Evolutionary conservation across 2,888 invertebrate genomes (phyloP).

Genomic region (Adelognathus sp.): DNA sequence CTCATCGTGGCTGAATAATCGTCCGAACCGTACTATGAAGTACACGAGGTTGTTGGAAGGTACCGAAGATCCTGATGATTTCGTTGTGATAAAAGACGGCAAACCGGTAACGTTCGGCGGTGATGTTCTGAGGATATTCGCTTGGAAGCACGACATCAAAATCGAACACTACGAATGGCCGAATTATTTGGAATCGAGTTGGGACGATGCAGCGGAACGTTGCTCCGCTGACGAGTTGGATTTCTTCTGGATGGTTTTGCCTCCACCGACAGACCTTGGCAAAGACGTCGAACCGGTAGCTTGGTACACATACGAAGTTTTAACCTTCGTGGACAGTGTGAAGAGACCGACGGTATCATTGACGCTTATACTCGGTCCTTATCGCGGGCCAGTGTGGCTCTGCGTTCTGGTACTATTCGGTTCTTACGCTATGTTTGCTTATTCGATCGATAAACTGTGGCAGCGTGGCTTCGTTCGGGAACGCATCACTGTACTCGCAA

Average conservation of each 20-base stretch:
- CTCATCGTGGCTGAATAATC: no score
- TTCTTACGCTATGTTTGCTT: slow-evolving; percentile 11
- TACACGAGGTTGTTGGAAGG: background rate
- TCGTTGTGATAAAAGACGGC: background rate
- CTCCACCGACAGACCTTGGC: background rate
- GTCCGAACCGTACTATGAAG: background rate
- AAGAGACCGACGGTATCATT: background rate
- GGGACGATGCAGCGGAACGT: background rate
- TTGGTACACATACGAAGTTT: slow-evolving; percentile 15
- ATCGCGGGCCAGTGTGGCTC: slow-evolving; percentile 47
- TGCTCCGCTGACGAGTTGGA: background rate
- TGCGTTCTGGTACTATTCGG: slow-evolving; percentile 15
- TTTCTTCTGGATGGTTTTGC: background rate
- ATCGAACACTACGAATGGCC: background rate
- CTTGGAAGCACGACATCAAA: background rate
- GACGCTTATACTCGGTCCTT: slow-evolving; percentile 44
- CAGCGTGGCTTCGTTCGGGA: slow-evolving; percentile 44
- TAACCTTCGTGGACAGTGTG: background rate
- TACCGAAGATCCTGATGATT: background rate
- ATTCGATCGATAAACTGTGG: slow-evolving; percentile 6
- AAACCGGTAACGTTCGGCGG: background rate
- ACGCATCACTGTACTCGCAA: slow-evolving; percentile 43
- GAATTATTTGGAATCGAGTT: background rate
- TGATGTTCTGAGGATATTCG: background rate
- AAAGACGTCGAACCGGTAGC: background rate